Conservation (phyloP, 2,888 invertebrate species). For the Drosophila monieri region DNA sequence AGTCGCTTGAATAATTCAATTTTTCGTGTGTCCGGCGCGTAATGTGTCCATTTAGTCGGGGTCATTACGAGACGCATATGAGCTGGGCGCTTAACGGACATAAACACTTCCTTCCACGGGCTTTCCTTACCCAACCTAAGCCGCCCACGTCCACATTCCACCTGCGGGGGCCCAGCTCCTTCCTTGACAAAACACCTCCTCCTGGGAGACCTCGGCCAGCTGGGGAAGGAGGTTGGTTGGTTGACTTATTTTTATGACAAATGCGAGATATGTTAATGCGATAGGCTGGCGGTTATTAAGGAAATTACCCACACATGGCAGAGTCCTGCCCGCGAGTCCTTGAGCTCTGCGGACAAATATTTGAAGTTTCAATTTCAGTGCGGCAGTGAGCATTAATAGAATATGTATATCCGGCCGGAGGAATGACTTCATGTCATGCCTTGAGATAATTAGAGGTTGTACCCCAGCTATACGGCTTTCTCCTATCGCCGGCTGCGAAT, state of each 20-base stretch:
- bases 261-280: constrained; percentile 77
- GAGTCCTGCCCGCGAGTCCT: constrained; percentile 60
- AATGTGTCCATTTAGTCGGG: constrained; percentile 74
- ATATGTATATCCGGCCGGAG: constrained; percentile 56
- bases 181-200: constrained; percentile 75
- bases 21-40: constrained; percentile 62
- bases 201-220: constrained; percentile 14
- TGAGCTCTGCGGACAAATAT: constrained; percentile 62
- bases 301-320: constrained; percentile 67
- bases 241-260: constrained; percentile 75
- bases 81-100: constrained; percentile 33
- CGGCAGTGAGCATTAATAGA: constrained; percentile 54
- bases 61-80: constrained; percentile 71
- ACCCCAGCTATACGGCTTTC: constrained; percentile 11
- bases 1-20: constrained; percentile 72
- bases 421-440: constrained; percentile 83
- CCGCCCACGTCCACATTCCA: not conserved
- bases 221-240: constrained; percentile 28
- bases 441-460: constrained; percentile 81
- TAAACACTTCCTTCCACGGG: constrained; percentile 65
- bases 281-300: constrained; percentile 76
- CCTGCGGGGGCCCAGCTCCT: constrained; percentile 52
- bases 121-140: not conserved
- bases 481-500: constrained; percentile 72
- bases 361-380: constrained; percentile 75